Evolutionary conservation across 2,113 vertebrate species (phyloP), one percentile per base, ranked within the genome.

Genomic region (Irena cyanogastra): DNA sequence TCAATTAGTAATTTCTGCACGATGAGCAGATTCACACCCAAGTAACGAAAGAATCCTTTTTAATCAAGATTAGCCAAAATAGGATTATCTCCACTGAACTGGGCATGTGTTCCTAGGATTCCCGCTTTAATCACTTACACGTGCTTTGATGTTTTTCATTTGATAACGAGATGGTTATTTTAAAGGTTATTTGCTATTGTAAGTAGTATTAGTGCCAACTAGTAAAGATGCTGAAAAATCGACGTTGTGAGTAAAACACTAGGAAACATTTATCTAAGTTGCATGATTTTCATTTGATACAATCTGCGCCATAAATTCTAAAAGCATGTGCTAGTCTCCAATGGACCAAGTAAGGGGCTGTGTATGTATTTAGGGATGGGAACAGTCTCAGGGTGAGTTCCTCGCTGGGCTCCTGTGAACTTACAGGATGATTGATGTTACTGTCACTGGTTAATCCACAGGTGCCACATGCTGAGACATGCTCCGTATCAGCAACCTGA

Each of bases 51-150:
- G 41, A 49, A n/a, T 52, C 49, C 45, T 30, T 41, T 87, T 39
- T 6, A 59, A n/a, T 35, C 33, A 20, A 61, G 56, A 60, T 84
- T 71, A 59, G 33, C 39, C 2, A 6, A n/a, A 91, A 50, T 16
- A 19, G 66, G 60, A 35, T 87, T 63, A 59, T 74, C 30, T 2
- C 33, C 30, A 16, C 42, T 21, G 80, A 83, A 45, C 35, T 49
- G 49, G 35, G 66, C 45, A 3, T 10, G 24, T 45, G 45, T 52
- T 83, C 35, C 30, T 5, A 3, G 52, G 86, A 31, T 72, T 49
- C 28, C n/a, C 0, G 1, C 28, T 56, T 76, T 30, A 68, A 68
- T 33, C 24, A 7, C 50, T 61, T 11, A 3, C 3, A 0, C 4
- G 23, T 47, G 44, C 44, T 80, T 56, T 16, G 21, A 26, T 31